A percentile compares a stretch with the other conserved stretches of the same genome.
Evolutionary conservation across 2,797 vertebrate genomes (phyloP).

Genomic region (Aldrovandia affinis): DNA sequence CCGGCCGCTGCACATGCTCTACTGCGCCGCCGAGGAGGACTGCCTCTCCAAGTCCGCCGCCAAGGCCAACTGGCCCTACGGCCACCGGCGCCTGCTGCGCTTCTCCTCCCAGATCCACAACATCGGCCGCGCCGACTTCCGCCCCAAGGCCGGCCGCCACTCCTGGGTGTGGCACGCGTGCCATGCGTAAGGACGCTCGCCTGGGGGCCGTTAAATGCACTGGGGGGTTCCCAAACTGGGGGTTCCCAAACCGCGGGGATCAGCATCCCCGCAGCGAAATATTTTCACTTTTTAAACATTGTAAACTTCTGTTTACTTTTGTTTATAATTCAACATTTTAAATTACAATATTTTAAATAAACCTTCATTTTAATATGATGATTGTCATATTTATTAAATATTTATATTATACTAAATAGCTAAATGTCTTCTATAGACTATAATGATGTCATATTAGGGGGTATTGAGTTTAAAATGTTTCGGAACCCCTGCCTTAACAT

Average conservation of each 20-base stretch:
- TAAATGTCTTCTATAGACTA: not conserved
- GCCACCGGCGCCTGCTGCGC: conserved; percentile 92
- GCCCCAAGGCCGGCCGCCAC: conserved; percentile 93
- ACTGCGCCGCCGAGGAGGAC: conserved; percentile 94
- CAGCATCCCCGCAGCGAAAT: no score
- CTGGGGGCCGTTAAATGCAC: not conserved
- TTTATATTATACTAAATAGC: not conserved
- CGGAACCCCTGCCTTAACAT: no score
- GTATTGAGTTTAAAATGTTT: no score
- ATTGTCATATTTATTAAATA: not conserved
- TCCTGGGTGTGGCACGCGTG: conserved; percentile 99
- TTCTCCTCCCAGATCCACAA: conserved; percentile 99
- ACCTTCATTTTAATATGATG: not conserved
- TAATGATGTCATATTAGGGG: no score
- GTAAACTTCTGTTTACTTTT: no score
- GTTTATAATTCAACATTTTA: no score
- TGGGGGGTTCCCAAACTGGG: not conserved
- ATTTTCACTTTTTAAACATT: no score
- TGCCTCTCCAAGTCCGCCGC: conserved; percentile 89
- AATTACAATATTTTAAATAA: not conserved
- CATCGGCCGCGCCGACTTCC: conserved; percentile 92
- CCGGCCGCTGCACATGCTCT: conserved; percentile 94
- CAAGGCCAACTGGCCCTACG: conserved; percentile 95
- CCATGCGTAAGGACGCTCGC: conserved; percentile 79
- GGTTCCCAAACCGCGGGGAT: not conserved